Evolutionary conservation across 2,113 vertebrate species (phyloP), one percentile per base, ranked within the genome.

Genomic region (Andinoacara biseriatus): DNA sequence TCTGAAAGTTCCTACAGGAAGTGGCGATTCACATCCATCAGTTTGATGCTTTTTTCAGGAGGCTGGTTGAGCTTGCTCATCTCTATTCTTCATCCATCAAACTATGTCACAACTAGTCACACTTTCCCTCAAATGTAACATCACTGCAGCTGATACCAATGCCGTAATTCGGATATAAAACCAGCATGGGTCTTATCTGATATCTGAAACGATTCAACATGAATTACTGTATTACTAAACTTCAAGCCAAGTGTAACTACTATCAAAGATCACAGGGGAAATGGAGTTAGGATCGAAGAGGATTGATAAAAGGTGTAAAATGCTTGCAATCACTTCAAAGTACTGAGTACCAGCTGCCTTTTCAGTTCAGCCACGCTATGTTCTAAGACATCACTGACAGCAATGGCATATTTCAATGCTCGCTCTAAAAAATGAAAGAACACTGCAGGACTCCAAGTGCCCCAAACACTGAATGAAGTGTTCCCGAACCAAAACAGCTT

Each of bases 401-500:
- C 49, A 75, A 31, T 26, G 29, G 40, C 5, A 61, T 49, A 31
- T 74, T 86, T 76, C 3, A 57, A 33, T 57, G 74, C 33, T 56
- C 56, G 9, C 57, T 80, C 62, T 72, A 52, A 62, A 62, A 88
- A 82, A 84, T 54, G 20, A 84, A 87, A 86, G 67, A 59, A 79
- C 67, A 76, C 33, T 33, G 29, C 60, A 58, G 65, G 76, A 86
- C 58, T 76, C 75, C 20, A 43, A 74, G 56, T 24, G 60, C 61
- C 67, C 24, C 26, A 26, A 85, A 85, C 76, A 59, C 35, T 79
- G 59, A 77, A 74, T 62, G 46, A 87, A 84, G 88, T 40, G 77
- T 85, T 90, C 84, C 67, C 18, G 2, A 74, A 79, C 80, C 54
- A 79, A 89, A 87, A 85, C 62, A 82, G 83, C 56, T 80, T 86